Evolutionary conservation across 2,113 vertebrate genomes (phyloP).

Genomic region (Amia ocellicauda): DNA sequence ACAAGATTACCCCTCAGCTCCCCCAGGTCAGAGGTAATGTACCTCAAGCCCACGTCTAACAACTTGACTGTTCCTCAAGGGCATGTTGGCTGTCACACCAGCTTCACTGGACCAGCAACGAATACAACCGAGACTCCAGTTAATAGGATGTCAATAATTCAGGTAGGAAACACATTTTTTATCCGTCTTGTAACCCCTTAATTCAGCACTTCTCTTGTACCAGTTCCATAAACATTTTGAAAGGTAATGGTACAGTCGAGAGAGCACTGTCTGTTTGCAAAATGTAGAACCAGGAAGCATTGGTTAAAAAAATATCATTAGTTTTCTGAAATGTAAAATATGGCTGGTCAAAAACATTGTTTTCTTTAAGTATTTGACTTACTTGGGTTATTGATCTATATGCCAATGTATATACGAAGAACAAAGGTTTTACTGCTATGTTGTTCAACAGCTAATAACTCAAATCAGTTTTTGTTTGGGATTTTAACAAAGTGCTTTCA

Average conservation of each 20-base stretch:
- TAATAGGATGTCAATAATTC: conserved; percentile 99
- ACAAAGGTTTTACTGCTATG: no score
- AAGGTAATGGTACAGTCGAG: not conserved
- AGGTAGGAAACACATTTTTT: conserved; percentile 83
- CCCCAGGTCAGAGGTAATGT: conserved; percentile 98
- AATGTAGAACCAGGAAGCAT: not conserved
- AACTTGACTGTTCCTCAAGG: conserved; percentile 97
- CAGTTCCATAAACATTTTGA: not conserved
- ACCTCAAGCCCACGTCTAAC: conserved; percentile 96
- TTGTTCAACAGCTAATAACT: no score
- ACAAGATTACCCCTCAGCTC: conserved; percentile 98
- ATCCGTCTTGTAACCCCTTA: conserved; percentile 29
- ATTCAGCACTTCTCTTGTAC: not conserved
- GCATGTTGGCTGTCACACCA: conserved; percentile 96
- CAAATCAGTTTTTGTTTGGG: no score
- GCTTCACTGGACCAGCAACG: conserved; percentile 94
- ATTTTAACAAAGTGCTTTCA: no score
- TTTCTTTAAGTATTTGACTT: not conserved
- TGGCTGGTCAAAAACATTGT: no score
- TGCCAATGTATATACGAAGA: no score
- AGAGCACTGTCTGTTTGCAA: not conserved
- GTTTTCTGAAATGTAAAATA: no score
- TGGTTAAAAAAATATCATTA: no score
- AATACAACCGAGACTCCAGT: conserved; percentile 90
- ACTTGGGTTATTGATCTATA: no score